Evolutionary conservation across 2,113 vertebrate species (phyloP), one percentile per base, ranked within the genome.

Genomic region (Daboia siamensis): DNA sequence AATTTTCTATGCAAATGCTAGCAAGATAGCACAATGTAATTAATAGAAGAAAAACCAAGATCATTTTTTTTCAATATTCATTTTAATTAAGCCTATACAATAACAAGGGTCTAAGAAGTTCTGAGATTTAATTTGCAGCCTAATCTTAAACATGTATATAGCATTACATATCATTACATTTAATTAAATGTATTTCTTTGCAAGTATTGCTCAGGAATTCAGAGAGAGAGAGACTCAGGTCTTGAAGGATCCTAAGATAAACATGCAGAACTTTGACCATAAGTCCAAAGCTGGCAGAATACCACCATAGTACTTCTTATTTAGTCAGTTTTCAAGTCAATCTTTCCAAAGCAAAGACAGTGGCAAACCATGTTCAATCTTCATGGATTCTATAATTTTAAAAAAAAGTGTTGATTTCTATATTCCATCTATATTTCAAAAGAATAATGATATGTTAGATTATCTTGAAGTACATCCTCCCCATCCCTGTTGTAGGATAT

Each of bases 51-150:
- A 0, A 9, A 51, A 1, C 21, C 90, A 54, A 64, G 94, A 91
- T 15, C 46, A 44, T 29, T 33, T 7, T 91, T 96, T 85, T 95
- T 92, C 61, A 96, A 93, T 96, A 97, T 97, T 97, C 97, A 97
- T 97, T 95, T 91, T 91, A 95, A 92, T 94, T 96, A 96, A 96
- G 94, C 95, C 94, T 97, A 94, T 96, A 93, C 95, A 97, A 96
- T 97, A 98, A 95, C 93, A 93, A 94, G 93, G 97, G 95, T 96
- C 69, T 0, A 4, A 96, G 85, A 89, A 93, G 93, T 95, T 96
- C 91, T 94, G 95, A 96, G 94, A 91, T 90, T 96, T 95, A 90
- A 96, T 96, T 94, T 93, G 85, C 55, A 13, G 46, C 90, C 87
- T 87, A 87, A 91, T 90, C 92, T 89, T 93, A 93, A 90, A 51